phyloP scores from a whole-genome alignment of 2,888 invertebrate genomes.

The Steinernema carpocapsae region DNA sequence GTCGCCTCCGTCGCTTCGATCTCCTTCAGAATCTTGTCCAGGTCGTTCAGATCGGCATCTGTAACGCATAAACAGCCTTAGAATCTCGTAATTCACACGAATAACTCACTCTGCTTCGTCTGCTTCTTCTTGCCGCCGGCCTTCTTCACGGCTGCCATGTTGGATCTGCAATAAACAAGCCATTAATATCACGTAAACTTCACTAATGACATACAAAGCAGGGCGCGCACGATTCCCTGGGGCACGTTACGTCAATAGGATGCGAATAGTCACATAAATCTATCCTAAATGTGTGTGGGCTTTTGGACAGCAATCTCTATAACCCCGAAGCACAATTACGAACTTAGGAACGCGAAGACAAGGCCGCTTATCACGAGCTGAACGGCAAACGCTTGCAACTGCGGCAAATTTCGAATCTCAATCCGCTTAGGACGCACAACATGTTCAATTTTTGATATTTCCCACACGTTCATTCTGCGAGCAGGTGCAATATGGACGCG shows the following conservation, averaged over 20 bases:
- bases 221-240: no score
- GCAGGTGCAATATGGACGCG: no score
- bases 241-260: no score
- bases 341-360: no score
- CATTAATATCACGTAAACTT: no score
- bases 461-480: not conserved
- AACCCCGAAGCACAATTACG: not conserved
- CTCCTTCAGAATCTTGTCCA: slow-evolving; percentile 24
- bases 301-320: not conserved
- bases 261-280: no score
- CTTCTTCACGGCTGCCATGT: slow-evolving; percentile 54
- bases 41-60: slow-evolving; percentile 16
- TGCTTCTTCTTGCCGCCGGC: slow-evolving; percentile 53
- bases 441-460: not conserved
- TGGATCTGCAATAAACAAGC: slow-evolving; percentile 31
- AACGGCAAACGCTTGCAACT: no score
- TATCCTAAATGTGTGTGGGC: no score
- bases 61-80: not conserved
- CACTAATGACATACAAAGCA: no score
- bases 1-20: slow-evolving; percentile 9
- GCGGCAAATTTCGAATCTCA: not conserved
- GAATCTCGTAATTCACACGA: not conserved
- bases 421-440: not conserved
- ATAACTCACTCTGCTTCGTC: slow-evolving; percentile 38
- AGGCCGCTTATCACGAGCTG: no score